Conservation (phyloP, 2,888 invertebrate species). For the Stenichneumon culpator region DNA sequence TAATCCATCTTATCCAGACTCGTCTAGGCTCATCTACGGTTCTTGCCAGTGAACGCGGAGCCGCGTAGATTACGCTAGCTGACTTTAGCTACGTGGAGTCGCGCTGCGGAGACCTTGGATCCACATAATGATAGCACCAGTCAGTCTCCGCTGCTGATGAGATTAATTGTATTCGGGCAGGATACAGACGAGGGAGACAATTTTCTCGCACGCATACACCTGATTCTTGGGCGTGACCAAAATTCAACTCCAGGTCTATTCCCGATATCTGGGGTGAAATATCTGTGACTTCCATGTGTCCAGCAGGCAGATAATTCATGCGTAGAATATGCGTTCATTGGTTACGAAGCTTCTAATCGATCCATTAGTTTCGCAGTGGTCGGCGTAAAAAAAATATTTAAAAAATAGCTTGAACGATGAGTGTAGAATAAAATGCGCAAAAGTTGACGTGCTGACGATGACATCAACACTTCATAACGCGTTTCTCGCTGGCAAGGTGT, state of each 20-base stretch:
- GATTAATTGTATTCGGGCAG: conserved; percentile 46
- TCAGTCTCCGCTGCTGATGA: conserved; percentile 23
- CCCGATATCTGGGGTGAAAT: neutral
- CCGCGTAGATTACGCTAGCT: conserved; percentile 2
- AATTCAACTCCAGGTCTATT: neutral
- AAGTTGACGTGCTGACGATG: neutral
- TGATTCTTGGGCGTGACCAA: neutral
- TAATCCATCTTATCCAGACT: no score
- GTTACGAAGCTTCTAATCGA: neutral
- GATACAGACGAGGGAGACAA: conserved; percentile 2
- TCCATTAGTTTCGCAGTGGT: neutral
- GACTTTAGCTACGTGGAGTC: conserved; percentile 29
- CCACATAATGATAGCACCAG: conserved; percentile 53
- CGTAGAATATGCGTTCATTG: neutral
- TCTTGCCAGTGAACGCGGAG: neutral
- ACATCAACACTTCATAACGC: conserved; percentile 3
- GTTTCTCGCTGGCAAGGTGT: neutral
- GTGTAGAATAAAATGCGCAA: conserved; percentile 19
- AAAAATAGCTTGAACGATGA: neutral
- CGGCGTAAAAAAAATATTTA: neutral
- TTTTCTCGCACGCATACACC: conserved; percentile 7
- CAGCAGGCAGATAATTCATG: neutral
- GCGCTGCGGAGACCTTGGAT: conserved; percentile 56
- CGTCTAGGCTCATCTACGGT: neutral
- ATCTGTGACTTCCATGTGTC: neutral